Evolutionary conservation across 1,140 invertebrate species (phyloP).

Genomic region (Physella acuta): DNA sequence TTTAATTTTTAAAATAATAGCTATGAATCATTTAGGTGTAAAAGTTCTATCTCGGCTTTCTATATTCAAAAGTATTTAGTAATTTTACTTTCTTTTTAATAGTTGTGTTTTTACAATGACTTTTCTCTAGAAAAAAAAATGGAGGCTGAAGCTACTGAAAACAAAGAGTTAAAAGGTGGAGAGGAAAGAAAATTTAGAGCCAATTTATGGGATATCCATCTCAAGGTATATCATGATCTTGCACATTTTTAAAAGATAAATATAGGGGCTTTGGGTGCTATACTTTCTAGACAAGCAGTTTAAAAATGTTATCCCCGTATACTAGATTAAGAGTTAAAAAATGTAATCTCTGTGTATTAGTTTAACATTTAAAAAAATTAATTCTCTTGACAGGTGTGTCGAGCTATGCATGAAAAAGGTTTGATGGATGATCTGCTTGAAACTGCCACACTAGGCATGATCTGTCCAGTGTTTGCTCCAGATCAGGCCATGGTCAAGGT

Average conservation of each 20-base stretch:
- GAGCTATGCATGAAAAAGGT: slow-evolving; percentile 16
- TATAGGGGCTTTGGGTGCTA: too few relatives aligned
- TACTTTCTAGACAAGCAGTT: too few relatives aligned
- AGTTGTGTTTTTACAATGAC: neutral
- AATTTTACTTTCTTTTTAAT: neutral
- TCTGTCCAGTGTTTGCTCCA: slow-evolving; percentile 57
- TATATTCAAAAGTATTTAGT: neutral
- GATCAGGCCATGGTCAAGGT: slow-evolving; percentile 42
- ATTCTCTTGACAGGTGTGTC: neutral
- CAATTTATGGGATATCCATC: slow-evolving; percentile 18
- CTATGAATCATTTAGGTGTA: too few relatives aligned
- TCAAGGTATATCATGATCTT: slow-evolving; percentile 17
- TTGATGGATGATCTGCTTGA: slow-evolving; percentile 68
- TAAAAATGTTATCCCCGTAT: too few relatives aligned
- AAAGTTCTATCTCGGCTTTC: neutral
- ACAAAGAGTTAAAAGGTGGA: neutral
- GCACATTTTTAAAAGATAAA: too few relatives aligned
- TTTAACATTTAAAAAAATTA: too few relatives aligned
- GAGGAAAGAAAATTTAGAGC: slow-evolving; percentile 17
- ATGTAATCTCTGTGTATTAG: too few relatives aligned
- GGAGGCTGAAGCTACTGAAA: neutral
- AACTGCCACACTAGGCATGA: slow-evolving; percentile 73
- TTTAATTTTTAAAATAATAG: too few relatives aligned
- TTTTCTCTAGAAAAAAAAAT: slow-evolving; percentile 1
- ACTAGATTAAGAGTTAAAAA: too few relatives aligned